Base-by-base conservation (phyloP, 2,797 vertebrate genomes). In the Catostomus latipinnis region DNA sequence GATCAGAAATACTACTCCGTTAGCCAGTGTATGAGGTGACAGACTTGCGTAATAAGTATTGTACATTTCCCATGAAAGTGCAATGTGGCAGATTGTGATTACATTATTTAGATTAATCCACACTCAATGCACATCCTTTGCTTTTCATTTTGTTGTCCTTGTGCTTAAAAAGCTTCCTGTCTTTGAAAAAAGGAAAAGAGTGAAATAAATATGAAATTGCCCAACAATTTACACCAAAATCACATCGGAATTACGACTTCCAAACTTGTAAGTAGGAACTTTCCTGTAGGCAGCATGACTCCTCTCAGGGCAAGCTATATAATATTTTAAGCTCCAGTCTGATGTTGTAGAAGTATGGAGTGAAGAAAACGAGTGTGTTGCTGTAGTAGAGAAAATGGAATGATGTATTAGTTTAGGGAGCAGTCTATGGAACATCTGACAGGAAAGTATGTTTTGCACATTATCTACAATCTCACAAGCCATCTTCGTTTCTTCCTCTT, bases 401-500 rank as follows among this genome's bases (percentile, higher is more conserved):
- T 75, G n/a, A 62, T 77, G 8, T 48, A 62, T 49, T n/a, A 22
- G 46, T 14, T 43, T 34, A n/a, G 74, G 70, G 43, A 58, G 50
- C 58, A 13, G 71, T 12, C 46, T 76, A 54, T 8, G 62, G 57
- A 68, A 73, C 14, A n/a, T 75, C 50, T 61, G 58, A 76, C 48
- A 43, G 52, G 48, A 46, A 49, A 70, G 34, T 34, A 60, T 62
- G 34, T 76, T 45, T 53, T 2, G 11, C 52, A 13, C 53, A 43
- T 56, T 62, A 71, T 69, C 14, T 50, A 71, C 12, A 56, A 8
- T 66, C 43, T 79, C 48, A 18, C 1, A 63, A 11, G 6, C 8
- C 8, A 6, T 62, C 18, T 50, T 1, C 1, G 34, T 34, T 34
- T 34, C 34, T 86, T 79, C 57, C 43, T 62, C 46, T 65, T 56